Evolutionary conservation across 2,888 invertebrate species (phyloP), one percentile per base, ranked within the genome.

Genomic region (Hypsopygia costalis): DNA sequence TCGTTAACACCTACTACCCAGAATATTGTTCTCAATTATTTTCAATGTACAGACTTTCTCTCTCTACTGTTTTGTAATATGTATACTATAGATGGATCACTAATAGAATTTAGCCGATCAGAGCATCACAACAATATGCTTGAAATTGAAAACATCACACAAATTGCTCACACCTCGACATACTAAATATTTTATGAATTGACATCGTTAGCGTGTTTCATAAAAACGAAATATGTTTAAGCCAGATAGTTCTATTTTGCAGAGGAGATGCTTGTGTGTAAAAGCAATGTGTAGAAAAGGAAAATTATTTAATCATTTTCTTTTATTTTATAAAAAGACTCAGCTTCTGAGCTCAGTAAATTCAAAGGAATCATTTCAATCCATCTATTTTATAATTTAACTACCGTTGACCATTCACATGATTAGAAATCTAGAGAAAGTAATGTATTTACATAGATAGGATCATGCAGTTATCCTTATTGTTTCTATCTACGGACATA

Each of bases 331-430:
- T 38, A 40, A 51, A 44, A 55, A 51, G 31, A 53, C 52, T 53
- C 53, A 36, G 49, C 54, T 62, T 53, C 67, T 53, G 47, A 41
- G 38, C 43, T 57, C 50, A 59, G 63, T 58, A 44, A 30, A 51
- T 49, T 58, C 60, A 66, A 67, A 65, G 68, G 71, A 69, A 69
- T 64, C 67, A 51, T 53, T 55, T 50, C 43, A 46, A 36, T 44
- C 36, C 10, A 34, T 28, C 25, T 10, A 30, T 11, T 30, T 3
- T 28, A 28, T 12, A 22, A 1, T 4, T 11, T 38, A 25, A 21
- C 32, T 2, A 11, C 8, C 30, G 10, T 32, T 9, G 6, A 27
- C 16, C 37, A 33, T 22, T 9, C 8, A 25, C 7, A 30, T 21
- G 11, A n/a, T n/a, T n/a, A n/a, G n/a, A 30, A 28, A 35, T 8